These are phyloP conservation scores for Calameuta idolon DNA, from an alignment of 2,888 invertebrate genomes.

Conservation along the genomic window DNA sequence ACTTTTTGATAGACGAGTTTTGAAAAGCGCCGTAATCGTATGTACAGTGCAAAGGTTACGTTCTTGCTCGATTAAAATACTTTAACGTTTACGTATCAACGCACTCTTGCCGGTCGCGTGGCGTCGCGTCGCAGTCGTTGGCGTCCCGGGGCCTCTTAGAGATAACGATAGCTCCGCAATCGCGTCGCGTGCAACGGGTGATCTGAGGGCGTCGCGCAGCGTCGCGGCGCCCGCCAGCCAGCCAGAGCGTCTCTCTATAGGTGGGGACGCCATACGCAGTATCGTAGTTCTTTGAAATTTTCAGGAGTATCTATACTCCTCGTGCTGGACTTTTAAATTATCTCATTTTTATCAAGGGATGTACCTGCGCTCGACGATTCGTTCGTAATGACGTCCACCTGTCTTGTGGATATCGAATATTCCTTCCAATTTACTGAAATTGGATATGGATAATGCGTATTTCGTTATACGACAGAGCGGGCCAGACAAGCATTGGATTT, in stretches of 20 bases:
- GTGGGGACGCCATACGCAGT: slow-evolving; percentile 11
- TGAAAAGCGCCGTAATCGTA: background rate
- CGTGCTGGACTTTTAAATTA: background rate
- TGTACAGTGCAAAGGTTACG: background rate
- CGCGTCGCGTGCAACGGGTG: slow-evolving; percentile 21
- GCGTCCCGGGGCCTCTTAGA: slow-evolving; percentile 6
- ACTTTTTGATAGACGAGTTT: background rate
- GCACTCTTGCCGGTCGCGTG: slow-evolving; percentile 3
- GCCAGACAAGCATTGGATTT: background rate
- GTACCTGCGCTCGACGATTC: background rate
- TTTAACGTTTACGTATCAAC: background rate
- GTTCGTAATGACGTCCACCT: background rate
- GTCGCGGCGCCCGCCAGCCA: slow-evolving; percentile 15
- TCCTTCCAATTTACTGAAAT: background rate
- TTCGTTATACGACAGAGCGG: background rate
- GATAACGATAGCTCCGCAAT: slow-evolving; percentile 12
- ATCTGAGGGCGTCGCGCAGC: slow-evolving; percentile 21
- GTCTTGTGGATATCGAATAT: background rate
- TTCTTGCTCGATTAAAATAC: background rate
- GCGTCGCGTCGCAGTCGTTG: slow-evolving; percentile 1
- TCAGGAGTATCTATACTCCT: background rate
- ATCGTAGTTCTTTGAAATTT: slow-evolving; percentile 6
- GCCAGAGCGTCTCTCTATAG: background rate
- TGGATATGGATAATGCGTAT: background rate
- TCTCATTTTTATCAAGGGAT: background rate